Evolutionary conservation across 2,113 vertebrate genomes (phyloP), one percentile per base, ranked within the genome.

Genomic region (Ascaphus truei): DNA sequence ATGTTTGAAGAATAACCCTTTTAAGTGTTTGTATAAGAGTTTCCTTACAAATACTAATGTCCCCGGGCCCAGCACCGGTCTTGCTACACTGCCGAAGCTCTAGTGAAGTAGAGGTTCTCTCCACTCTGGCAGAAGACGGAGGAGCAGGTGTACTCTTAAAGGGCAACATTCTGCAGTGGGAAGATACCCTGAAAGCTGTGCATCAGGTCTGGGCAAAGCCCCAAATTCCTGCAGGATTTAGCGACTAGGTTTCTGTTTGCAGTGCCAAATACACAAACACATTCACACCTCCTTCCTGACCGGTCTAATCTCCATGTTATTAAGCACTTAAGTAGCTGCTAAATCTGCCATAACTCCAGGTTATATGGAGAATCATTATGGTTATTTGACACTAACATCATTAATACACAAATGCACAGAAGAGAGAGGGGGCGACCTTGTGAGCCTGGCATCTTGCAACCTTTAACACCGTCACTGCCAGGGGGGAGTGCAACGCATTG

Each of bases 281-380:
- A 27, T 26, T 52, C 36, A 27, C 47, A 52, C 47, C 48, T 65
- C 62, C 47, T 51, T 34, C 47, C 41, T 18, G 9, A 29, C 59
- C 41, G n/a, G n/a, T 20, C 30, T 13, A 1, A 27, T 29, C 60
- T 33, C 16, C 39, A 25, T 62, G 43, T 50, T 22, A 62, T 48
- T 50, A 62, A 33, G 41, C n/a, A 15, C 45, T 23, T 48, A 50
- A 23, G 31, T 62, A 33, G 43, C 27, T 62, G 41, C 60, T 62
- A 62, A 48, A 33, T 62, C 43, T 43, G 13, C 18, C 7, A 3
- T 31, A 4, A 48, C 27, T 10, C 59, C 12, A 12, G 34, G 22
- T 39, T n/a, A n/a, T n/a, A n/a, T n/a, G n/a, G n/a, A n/a, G n/a
- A n/a, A n/a, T n/a, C n/a, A n/a, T n/a, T n/a, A n/a, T n/a, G n/a